Base-by-base conservation (phyloP, 2,888 invertebrate genomes). In the Drosophila macrospina region DNA sequence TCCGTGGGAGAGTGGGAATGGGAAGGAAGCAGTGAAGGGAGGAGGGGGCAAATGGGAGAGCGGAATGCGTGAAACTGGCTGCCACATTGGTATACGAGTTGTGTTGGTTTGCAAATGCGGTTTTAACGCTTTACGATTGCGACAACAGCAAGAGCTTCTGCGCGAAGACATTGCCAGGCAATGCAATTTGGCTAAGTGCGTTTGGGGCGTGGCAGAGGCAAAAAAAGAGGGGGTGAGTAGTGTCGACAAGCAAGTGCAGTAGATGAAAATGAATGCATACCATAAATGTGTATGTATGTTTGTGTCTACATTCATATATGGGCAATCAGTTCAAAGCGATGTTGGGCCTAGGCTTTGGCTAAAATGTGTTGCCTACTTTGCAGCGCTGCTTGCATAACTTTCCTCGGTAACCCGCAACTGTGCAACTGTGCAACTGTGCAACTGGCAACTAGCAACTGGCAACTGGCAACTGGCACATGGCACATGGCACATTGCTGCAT, bases 101-200 rank as follows among this genome's bases (percentile, higher is more conserved):
- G 56, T 55, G 67, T 69, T 69, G 71, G 70, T 70, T 73, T 73
- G 77, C 62, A 87, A 87, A 82, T 86, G 85, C 59, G 85, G 85
- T 80, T 80, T 74, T 74, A 86, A 80, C 76, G 85, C 76, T 81
- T 84, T 69, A 69, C 72, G 70, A 78, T 62, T 73, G 68, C 65
- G 41, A 59, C 63, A 54, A 57, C 50, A 36, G 48, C 42, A 36
- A 47, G 50, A 61, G 66, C 66, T 66, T 48, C 73, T 79, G 78
- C 82, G 82, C 80, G 71, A 78, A 82, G 86, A 76, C 74, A 82
- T 78, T 64, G 69, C 71, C 82, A 76, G 69, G 85, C 78, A 75
- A 74, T 85, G 85, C 85, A 85, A 85, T 85, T 85, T 85, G 69
- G 80, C 80, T 85, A 85, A 85, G 85, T 86, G 85, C 78, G 76